Evolutionary conservation across 2,888 invertebrate species (phyloP), one percentile per base, ranked within the genome.

Genomic region (Apamea monoglypha): DNA sequence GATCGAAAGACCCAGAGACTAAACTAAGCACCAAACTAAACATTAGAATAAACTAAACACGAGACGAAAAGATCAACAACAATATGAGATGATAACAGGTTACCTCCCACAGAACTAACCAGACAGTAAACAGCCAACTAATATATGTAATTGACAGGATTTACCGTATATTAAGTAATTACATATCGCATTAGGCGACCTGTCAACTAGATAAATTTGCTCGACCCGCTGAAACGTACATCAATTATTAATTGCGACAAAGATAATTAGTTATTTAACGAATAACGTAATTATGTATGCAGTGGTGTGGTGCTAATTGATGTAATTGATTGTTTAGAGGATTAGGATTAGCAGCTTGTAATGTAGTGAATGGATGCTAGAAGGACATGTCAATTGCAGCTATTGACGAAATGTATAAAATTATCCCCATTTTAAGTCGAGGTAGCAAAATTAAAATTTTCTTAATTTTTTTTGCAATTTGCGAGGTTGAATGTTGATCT

Each of bases 201-300:
- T 84, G 85, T 88, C 89, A 84, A 76, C 80, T 84, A 79, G 80
- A 89, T 80, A 78, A 78, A 88, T 83, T 89, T 74, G 77, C 63
- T 72, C 71, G 72, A 18, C 72, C 74, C 77, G 80, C 74, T 87
- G 88, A 88, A 86, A 84, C 74, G 82, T 71, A 77, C 53, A 85
- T 89, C 78, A 79, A 89, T 89, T 85, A 89, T 82, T 84, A 84
- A 87, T 81, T 81, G 87, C 67, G 80, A 70, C 82, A 76, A 83
- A 88, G 75, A 81, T 85, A 87, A 89, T 88, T 89, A 86, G 78
- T 86, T 84, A 88, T 88, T 85, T 82, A 80, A 80, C 78, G 61
- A 81, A 87, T 76, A 76, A 79, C 82, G 78, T 75, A n/a, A n/a
- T n/a, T n/a, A 69, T 81, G 83, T 84, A 36, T 72, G 72, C 84